Percentiles rank a stretch among this genome's conserved stretches.
Conservation (phyloP, 2,113 vertebrate genomes). For the Erythrolamprus reginae region DNA sequence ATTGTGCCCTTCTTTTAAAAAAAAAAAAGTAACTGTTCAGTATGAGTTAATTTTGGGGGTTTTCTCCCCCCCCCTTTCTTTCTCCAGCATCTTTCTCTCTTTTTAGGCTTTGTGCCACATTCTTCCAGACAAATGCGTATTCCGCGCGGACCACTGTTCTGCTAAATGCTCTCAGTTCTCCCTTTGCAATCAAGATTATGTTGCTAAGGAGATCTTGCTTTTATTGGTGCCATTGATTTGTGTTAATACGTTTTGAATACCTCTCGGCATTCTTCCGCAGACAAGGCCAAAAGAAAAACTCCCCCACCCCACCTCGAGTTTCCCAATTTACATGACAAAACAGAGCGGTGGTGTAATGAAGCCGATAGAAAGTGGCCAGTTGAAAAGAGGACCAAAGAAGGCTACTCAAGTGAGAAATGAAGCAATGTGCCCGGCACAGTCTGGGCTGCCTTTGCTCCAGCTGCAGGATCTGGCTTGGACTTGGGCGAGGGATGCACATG, state of each 20-base stretch:
- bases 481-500: constrained; percentile 41
- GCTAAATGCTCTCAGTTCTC: constrained; percentile 88
- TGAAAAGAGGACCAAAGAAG: constrained; percentile 90
- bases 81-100: constrained; percentile 70
- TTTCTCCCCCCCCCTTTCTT: constrained; percentile 76
- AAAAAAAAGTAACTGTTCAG: constrained; percentile 98
- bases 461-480: constrained; percentile 68
- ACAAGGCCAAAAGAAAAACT: constrained; percentile 90
- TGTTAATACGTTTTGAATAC: constrained; percentile 99
- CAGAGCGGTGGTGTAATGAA: constrained; percentile 85
- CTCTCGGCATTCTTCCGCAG: constrained; percentile 89
- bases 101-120: constrained; percentile 87
- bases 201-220: constrained; percentile 99
- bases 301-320: constrained; percentile 81
- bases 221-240: constrained; percentile 99
- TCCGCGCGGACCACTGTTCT: constrained; percentile 84
- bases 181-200: constrained; percentile 97
- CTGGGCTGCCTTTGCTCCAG: constrained; percentile 68
- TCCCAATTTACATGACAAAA: constrained; percentile 97
- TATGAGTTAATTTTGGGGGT: constrained; percentile 95
- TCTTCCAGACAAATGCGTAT: constrained; percentile 85
- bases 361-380: constrained; percentile 83
- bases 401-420: constrained; percentile 99
- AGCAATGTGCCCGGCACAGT: constrained; percentile 83
- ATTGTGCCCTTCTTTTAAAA: constrained; percentile 84